A percentile compares a stretch with the other conserved stretches of the same genome.
These are phyloP conservation scores for Drosophila tripunctata DNA, from an alignment of 2,888 invertebrate species.

Conservation along the genomic window DNA sequence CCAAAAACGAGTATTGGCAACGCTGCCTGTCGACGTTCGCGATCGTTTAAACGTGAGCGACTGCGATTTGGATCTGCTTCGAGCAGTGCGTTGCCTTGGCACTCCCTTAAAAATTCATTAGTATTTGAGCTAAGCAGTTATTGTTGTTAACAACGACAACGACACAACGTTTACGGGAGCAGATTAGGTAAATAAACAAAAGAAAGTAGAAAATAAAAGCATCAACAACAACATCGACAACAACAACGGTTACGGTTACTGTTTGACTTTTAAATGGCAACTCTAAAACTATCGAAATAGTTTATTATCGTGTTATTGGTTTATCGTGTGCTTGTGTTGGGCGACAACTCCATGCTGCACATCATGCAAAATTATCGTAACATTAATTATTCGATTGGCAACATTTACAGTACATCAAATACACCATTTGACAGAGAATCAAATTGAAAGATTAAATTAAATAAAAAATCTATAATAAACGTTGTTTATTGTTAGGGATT, in stretches of 20 bases:
- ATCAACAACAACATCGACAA: constrained; percentile 50
- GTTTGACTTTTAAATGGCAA: constrained; percentile 12
- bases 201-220: constrained; percentile 28
- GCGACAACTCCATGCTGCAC: constrained; percentile 32
- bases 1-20: constrained; percentile 96
- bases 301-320: constrained; percentile 17
- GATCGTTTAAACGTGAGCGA: constrained; percentile 88
- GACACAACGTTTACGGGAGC: constrained; percentile 71
- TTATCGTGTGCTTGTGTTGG: constrained; percentile 11
- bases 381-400: constrained; percentile 27
- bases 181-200: constrained; percentile 52
- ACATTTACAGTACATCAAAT: background rate
- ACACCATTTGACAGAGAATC: background rate
- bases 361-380: constrained; percentile 38
- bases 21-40: constrained; percentile 93
- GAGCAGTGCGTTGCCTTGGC: constrained; percentile 86
- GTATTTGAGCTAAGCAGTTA: constrained; percentile 89
- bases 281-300: constrained; percentile 30
- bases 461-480: no score
- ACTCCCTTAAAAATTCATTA: constrained; percentile 91
- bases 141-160: constrained; percentile 47
- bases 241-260: constrained; percentile 40
- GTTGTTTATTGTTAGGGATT: no score
- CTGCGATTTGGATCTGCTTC: constrained; percentile 85
- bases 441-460: no score